Evolutionary conservation across 2,797 vertebrate species (phyloP), one percentile per base, ranked within the genome.

Genomic region (Alectoris magna): DNA sequence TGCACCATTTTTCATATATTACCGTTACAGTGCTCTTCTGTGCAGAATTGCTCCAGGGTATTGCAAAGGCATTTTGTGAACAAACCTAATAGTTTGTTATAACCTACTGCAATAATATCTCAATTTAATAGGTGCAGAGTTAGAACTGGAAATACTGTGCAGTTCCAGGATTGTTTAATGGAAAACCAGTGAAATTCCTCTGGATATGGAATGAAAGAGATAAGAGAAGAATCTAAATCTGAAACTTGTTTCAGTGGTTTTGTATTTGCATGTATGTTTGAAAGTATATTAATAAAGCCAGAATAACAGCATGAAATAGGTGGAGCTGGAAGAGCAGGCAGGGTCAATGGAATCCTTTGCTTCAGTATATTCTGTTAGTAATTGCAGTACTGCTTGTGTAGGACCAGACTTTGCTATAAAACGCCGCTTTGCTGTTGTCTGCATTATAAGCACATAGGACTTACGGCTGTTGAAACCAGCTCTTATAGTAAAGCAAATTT

Each of bases 401-500:
- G 49, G 62, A 68, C 67, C 34, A 76, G 34, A 64, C 66, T 68
- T 82, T 71, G 48, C 74, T 67, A 56, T n/a, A n/a, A 84, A 81
- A 66, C 63, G n/a, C 43, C 88, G 14, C 67, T 86, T 84, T 72
- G 31, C 16, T 89, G 91, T 87, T 59, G 46, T 73, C 24, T 38
- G 44, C 38, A 58, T 44, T 31, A 70, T 38, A 60, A 44, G 11
- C 38, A 44, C 17, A 49, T 55, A 67, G 9, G 43, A 73, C 29
- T 68, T 84, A 39, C 75, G 91, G 74, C 83, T 90, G 56, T 74
- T 88, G 83, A 94, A 91, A 78, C 22, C 26, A 82, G 6, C 41
- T 80, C 53, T 74, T 95, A 51, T 8, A 91, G 84, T 78, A 94
- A 55, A 79, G 86, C 78, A 96, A 70, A 70, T 95, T 95, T 96